Evolutionary conservation across 2,888 invertebrate species (phyloP).

Genomic region (Chrysomela aeneicollis): DNA sequence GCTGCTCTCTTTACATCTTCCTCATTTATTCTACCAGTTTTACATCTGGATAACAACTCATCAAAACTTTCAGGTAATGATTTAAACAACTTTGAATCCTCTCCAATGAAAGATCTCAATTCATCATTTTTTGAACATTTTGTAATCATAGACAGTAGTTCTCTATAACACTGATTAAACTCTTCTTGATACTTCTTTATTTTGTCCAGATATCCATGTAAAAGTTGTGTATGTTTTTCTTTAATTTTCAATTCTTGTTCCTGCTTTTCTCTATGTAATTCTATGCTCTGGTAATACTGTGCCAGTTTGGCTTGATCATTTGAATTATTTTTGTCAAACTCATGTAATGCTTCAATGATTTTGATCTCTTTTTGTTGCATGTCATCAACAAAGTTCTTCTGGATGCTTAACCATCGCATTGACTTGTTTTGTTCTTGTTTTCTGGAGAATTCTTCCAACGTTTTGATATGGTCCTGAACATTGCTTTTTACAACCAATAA

Average conservation of each 20-base stretch:
- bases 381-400: conserved; percentile 57
- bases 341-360: conserved; percentile 62
- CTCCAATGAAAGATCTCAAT: conserved; percentile 42
- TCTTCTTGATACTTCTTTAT: conserved; percentile 67
- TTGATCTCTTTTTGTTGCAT: conserved; percentile 62
- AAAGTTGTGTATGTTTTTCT: conserved; percentile 48
- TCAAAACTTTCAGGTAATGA: conserved; percentile 61
- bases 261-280: conserved; percentile 61
- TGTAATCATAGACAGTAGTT: conserved; percentile 63
- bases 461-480: conserved; percentile 55
- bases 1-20: conserved; percentile 68
- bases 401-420: conserved; percentile 53
- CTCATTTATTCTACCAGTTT: conserved; percentile 61
- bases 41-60: conserved; percentile 62
- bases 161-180: conserved; percentile 66
- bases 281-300: conserved; percentile 58
- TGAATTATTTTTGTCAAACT: conserved; percentile 66
- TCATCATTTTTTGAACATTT: conserved; percentile 42
- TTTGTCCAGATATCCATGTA: conserved; percentile 60
- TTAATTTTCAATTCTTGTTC: conserved; percentile 65
- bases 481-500: conserved; percentile 54
- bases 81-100: conserved; percentile 61
- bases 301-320: conserved; percentile 65
- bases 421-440: conserved; percentile 46
- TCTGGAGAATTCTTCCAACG: conserved; percentile 54